Evolutionary conservation across 1,140 invertebrate genomes (phyloP).

Genomic region (Brachionus angularis): DNA sequence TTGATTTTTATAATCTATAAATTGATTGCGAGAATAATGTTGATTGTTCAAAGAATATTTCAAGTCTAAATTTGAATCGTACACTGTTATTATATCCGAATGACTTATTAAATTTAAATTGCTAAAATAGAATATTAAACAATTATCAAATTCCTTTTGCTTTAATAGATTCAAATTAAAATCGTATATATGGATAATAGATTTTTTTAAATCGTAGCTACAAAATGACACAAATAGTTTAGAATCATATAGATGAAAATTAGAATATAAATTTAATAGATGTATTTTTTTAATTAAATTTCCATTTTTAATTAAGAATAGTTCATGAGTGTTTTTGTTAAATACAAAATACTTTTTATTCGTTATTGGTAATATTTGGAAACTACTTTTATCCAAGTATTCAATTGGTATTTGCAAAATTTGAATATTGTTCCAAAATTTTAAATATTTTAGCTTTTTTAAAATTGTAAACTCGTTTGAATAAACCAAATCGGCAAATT

Average conservation of each 20-base stretch:
- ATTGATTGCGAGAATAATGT: no score
- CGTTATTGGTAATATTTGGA: not conserved
- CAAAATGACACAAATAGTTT: constrained; percentile 1
- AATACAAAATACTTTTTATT: constrained; percentile 12
- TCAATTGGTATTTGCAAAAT: not conserved
- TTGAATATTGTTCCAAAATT: not conserved
- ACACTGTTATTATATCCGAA: constrained; percentile 1
- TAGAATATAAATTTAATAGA: not conserved
- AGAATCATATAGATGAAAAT: constrained; percentile 10
- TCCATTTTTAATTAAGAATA: not conserved
- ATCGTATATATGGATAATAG: not conserved
- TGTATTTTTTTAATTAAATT: not conserved
- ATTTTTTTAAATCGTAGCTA: not conserved
- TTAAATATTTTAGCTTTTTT: not conserved
- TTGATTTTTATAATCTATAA: no score
- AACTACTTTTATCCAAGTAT: not conserved
- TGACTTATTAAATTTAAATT: constrained; percentile 15
- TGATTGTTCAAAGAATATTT: no score
- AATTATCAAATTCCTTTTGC: not conserved
- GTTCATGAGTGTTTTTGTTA: not conserved
- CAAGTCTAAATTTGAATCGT: no score
- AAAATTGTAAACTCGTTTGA: not conserved
- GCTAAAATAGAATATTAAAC: constrained; percentile 16
- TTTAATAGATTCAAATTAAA: constrained; percentile 22
- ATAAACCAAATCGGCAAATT: not conserved